These are phyloP conservation scores for Callyntrura sp. DNA, from an alignment of 2,888 invertebrate species.

Conservation along the genomic window DNA sequence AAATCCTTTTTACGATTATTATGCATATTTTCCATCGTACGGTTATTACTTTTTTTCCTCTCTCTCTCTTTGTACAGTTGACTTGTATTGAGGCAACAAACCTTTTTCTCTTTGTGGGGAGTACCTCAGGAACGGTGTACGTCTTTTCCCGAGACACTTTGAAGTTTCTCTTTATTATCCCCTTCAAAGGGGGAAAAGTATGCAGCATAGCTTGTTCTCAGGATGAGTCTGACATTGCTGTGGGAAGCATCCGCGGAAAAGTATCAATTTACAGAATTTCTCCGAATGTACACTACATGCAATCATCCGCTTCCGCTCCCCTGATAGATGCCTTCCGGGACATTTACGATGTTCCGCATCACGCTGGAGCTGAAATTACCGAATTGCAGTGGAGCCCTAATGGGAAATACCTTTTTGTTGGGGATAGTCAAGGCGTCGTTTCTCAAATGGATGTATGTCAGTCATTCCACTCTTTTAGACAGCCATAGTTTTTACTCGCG, in stretches of 20 bases:
- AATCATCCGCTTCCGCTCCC: slow-evolving; percentile 66
- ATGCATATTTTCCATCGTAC: slow-evolving; percentile 10
- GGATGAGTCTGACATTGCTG: slow-evolving; percentile 82
- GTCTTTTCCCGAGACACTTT: slow-evolving; percentile 82
- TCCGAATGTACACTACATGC: slow-evolving; percentile 73
- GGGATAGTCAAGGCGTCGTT: slow-evolving; percentile 82
- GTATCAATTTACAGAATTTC: slow-evolving; percentile 81
- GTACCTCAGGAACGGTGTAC: slow-evolving; percentile 82
- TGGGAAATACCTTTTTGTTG: slow-evolving; percentile 82
- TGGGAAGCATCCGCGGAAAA: slow-evolving; percentile 82
- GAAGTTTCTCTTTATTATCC: slow-evolving; percentile 82
- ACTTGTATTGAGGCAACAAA: slow-evolving; percentile 82
- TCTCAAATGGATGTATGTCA: slow-evolving; percentile 82
- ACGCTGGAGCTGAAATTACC: slow-evolving; percentile 81
- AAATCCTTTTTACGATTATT: slow-evolving; percentile 6
- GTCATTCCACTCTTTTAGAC: neutral
- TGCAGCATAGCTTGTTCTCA: slow-evolving; percentile 80
- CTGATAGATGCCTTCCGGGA: slow-evolving; percentile 77
- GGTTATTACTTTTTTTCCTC: neutral
- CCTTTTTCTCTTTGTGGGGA: slow-evolving; percentile 81
- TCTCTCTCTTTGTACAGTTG: no score
- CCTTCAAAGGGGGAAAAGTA: slow-evolving; percentile 83
- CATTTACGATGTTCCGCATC: slow-evolving; percentile 80
- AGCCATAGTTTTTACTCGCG: no score
- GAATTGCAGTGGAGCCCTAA: slow-evolving; percentile 83